Base-by-base conservation (phyloP, 1,140 invertebrate genomes). In the Phortica variegata region DNA sequence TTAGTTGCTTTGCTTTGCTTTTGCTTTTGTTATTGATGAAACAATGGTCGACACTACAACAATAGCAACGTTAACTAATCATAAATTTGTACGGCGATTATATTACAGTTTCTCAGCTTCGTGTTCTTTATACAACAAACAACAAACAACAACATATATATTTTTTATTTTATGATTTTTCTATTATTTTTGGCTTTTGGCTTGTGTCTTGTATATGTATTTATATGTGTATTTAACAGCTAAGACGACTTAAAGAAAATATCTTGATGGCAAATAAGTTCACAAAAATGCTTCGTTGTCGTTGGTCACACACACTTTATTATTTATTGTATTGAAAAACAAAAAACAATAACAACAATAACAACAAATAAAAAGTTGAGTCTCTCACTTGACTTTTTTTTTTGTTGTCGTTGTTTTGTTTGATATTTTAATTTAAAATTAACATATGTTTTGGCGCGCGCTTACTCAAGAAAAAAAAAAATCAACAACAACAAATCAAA, bases 51-150 rank as follows among this genome's bases (percentile, higher is more conserved):
- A 52, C 57, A 52, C 45, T 42, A 43, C 53, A 33, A 58, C 55
- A 58, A 58, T 58, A 29, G 9, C 43, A 48, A 47, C 40, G 39
- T 43, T 44, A 51, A 60, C 60, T 68, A 68, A 66, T 63, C 63
- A 66, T 66, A 68, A 68, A 66, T 66, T 66, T 68, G 63, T 66
- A 47, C 50, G 56, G 63, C 63, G 63, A 66, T 66, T 66, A 63
- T 63, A 58, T 63, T 60, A 66, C 62, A 66, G 63, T 66, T 66
- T 59, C 18, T 10, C 49, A 43, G 54, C 16, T 34, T 10, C 33
- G 33, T 34, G 12, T 34, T 29, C 26, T 34, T 34, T 34, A 10
- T 34, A 10, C 13, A 15, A n/a, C n/a, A n/a, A n/a, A n/a, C n/a
- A n/a, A n/a, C n/a, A n/a, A n/a, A n/a, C n/a, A n/a, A n/a, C n/a